Evolutionary conservation across 1,140 invertebrate species (phyloP).

Genomic region (Ladona fulva): DNA sequence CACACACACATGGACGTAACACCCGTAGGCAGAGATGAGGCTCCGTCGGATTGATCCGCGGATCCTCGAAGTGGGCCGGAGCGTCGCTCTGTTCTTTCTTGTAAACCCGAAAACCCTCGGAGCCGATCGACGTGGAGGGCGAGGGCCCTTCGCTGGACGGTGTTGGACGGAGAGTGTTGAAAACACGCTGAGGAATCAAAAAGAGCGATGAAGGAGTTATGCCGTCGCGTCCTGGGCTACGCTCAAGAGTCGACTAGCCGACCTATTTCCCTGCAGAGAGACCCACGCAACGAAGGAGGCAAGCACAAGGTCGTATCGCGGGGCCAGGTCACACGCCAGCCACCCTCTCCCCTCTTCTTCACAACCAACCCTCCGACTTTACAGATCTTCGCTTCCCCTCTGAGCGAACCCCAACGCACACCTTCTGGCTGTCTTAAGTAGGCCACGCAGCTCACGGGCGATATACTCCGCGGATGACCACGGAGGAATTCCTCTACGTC

Average conservation of each 20-base stretch:
- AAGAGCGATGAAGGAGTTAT: not conserved
- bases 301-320: not conserved
- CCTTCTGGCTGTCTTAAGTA: not conserved
- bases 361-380: not conserved
- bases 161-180: not conserved
- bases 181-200: not conserved
- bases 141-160: not conserved
- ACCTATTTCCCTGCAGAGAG: not conserved
- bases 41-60: too few species aligned
- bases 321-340: not conserved
- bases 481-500: too few species aligned
- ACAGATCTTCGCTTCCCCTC: not conserved
- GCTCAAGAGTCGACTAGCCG: not conserved
- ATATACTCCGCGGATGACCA: not conserved
- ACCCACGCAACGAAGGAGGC: not conserved
- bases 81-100: not conserved
- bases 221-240: not conserved
- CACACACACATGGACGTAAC: too few species aligned
- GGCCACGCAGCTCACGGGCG: not conserved
- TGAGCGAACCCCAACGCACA: not conserved
- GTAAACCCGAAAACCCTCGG: not conserved
- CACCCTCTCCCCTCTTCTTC: not conserved
- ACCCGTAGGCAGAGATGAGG: too few species aligned
- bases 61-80: too few species aligned
- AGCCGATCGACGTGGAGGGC: not conserved